A percentile compares a stretch with the other conserved stretches of the same genome.
Conservation (phyloP, 2,888 invertebrate genomes). For the Watsonalla binaria region DNA sequence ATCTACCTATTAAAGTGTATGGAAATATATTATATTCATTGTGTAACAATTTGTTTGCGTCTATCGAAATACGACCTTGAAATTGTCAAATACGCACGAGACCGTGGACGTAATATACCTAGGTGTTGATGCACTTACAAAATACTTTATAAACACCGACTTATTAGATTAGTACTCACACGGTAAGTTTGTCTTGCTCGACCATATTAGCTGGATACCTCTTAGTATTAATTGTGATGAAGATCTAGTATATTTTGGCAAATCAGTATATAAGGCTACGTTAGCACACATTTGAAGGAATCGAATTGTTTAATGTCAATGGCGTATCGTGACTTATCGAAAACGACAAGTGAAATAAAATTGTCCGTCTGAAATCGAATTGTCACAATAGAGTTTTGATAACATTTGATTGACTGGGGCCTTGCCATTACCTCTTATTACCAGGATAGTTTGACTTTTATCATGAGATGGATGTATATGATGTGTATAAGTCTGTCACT, state of each 20-base stretch:
- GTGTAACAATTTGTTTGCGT: background rate
- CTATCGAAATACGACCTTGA: background rate
- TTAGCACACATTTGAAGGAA: no score
- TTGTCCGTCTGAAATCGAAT: no score
- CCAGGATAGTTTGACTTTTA: no score
- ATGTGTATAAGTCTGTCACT: no score
- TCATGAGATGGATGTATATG: no score
- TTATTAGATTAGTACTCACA: constrained; percentile 41
- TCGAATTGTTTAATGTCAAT: no score
- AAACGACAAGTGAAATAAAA: no score
- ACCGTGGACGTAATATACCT: constrained; percentile 62
- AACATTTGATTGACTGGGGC: no score
- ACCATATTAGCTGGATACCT: constrained; percentile 6
- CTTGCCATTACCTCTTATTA: no score
- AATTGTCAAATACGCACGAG: constrained; percentile 49
- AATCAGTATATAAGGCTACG: no score
- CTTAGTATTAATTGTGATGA: background rate
- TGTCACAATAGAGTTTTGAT: no score
- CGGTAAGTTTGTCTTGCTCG: constrained; percentile 12
- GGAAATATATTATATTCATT: background rate
- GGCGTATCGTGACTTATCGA: no score
- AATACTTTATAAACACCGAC: constrained; percentile 47
- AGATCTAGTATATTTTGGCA: background rate
- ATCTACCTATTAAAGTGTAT: constrained; percentile 8
- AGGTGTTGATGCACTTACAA: constrained; percentile 55